Base-by-base conservation (phyloP, 2,113 vertebrate species). In the Hippocampus comes region DNA sequence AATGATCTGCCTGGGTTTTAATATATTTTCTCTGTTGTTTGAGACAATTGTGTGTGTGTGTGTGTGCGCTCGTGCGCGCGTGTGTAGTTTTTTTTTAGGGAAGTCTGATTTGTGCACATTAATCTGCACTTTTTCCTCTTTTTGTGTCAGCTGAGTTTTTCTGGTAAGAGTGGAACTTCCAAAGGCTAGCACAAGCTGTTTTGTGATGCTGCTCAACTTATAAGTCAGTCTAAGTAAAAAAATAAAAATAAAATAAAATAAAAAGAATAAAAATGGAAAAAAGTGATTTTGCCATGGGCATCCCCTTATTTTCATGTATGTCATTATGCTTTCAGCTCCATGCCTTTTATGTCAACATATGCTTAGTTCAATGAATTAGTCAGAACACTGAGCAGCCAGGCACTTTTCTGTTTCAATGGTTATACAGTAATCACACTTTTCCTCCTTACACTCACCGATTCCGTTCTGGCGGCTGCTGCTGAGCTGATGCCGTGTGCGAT, bases 91-190 rank as follows among this genome's bases (percentile, higher is more conserved):
- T 74, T 74, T 66, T 55, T 41, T 2, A 49, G 56, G 69, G 77
- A 68, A 56, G 34, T 64, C 4, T 46, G 43, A 18, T 20, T 12
- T 71, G 38, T 65, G 27, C 2, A 1, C 63, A 14, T 63, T 46
- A 49, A 27, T 74, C 55, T 73, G 56, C 17, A 53, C 20, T 10
- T 77, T 81, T 71, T 75, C 38, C 78, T 72, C 56, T 21, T 71
- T 73, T 80, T 0, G 25, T 80, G 67, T 70, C 56, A 48, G 70
- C 72, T 75, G 43, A 70, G 72, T 78, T 74, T 25, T 78, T 81
- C 61, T 51, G 69, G 67, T 3, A 55, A 41, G 3, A 30, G 57
- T 14, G 27, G 25, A 60, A 18, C 57, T 30, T 60, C 57, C 25
- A 27, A 60, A 60, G 14, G 15, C 59, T 34, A 61, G 15, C 59